Conservation (phyloP, 2,888 invertebrate species). For the Yponomeuta sedellus region DNA sequence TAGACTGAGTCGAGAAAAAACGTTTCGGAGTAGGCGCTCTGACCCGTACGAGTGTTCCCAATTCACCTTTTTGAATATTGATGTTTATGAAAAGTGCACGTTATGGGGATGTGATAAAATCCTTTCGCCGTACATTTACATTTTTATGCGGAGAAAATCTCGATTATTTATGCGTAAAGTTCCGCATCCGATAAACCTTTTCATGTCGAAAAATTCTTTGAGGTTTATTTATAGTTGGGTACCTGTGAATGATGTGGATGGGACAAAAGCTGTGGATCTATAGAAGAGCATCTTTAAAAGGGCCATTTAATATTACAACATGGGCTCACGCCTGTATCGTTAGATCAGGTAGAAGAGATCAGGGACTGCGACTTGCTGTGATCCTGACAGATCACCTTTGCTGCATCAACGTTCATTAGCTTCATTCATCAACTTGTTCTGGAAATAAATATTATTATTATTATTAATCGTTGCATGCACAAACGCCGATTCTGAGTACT, state of each 20-base stretch:
- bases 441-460: too few species aligned
- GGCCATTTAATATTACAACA: too few species aligned
- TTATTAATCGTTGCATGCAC: too few species aligned
- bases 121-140: neutral
- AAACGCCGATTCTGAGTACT: too few species aligned
- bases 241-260: too few species aligned
- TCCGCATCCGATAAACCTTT: neutral
- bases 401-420: too few species aligned
- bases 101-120: neutral
- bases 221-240: neutral
- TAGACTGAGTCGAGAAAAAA: neutral
- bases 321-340: too few species aligned
- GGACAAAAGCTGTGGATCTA: neutral
- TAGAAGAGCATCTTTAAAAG: too few species aligned
- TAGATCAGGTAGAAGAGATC: too few species aligned
- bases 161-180: slow-evolving; percentile 3
- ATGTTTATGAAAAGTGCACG: slow-evolving; percentile 55
- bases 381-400: too few species aligned
- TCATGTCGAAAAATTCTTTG: neutral
- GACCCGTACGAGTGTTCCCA: slow-evolving; percentile 28
- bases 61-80: slow-evolving; percentile 63
- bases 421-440: too few species aligned
- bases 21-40: neutral
- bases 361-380: too few species aligned
- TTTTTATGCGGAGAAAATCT: neutral